Evolutionary conservation across 2,113 vertebrate genomes (phyloP), one percentile per base, ranked within the genome.

Genomic region (Geococcyx californianus): DNA sequence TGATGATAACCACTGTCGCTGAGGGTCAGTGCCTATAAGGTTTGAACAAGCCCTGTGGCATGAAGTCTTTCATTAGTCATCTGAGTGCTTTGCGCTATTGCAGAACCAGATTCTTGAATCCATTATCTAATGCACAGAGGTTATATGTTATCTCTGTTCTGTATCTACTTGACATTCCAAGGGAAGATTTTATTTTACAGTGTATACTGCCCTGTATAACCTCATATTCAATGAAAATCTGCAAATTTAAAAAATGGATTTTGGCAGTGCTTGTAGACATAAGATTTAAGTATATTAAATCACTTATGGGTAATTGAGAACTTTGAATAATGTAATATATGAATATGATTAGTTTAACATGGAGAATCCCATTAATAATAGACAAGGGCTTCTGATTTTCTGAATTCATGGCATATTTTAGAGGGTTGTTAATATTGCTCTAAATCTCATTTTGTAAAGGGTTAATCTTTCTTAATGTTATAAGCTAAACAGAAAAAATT

Each of bases 271-370:
- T 95, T 92, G 34, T 29, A 95, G 88, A 51, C 68, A 66, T 84
- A 81, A 1, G 11, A 82, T 84, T 86, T 58, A 89, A 89, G 40
- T 88, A 76, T 82, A 95, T 96, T 95, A 96, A 97, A 96, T 95
- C 96, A 87, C n/a, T 89, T 91, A 73, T 60, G 64, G 73, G 59
- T 80, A 95, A 97, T 94, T 97, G 83, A 97, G 78, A 91, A 93
- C 64, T 94, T 92, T 87, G 66, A 76, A 70, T 91, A 93, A 95
- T 80, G 84, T 17, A 87, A 38, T 77, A 44, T 49, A 92, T 87
- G 88, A 97, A 92, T 91, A 87, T 84, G 76, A 97, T 97, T 95
- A 96, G 68, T 75, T 97, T 97, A 96, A 98, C 86, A 82, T 40
- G 26, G 25, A 76, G 81, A 94, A 96, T 51, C 18, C 85, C 69